Base-by-base conservation (phyloP, 2,797 vertebrate genomes). In the Astyanax mexicanus region DNA sequence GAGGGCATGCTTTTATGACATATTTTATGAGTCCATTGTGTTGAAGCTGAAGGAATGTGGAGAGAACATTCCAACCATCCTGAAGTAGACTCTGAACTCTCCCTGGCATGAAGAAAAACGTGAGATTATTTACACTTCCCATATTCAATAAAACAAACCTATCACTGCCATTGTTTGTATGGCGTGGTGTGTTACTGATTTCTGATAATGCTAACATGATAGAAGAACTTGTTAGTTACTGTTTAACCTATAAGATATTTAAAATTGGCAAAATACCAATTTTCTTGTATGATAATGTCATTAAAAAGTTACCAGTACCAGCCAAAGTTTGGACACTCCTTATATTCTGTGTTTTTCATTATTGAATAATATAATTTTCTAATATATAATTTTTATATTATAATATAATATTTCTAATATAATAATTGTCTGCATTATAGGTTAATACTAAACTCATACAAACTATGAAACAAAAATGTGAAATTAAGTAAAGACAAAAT, bases 21-120 rank as follows among this genome's bases (percentile, higher is more conserved):
- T 81, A 65, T 86, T 85, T 84, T 80, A 84, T 69, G 79, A 79
- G 75, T 75, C 73, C 29, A 83, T 87, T 87, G 83, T 86, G 77
- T 77, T 73, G 4, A 69, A 58, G 44, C 74, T 78, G 47, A 58
- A 73, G 74, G 79, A 78, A 83, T 85, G 79, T 69, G 32, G 45
- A 49, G 25, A 72, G 37, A 40, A 78, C 49, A 66, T 69, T 75
- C 69, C 65, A 23, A 23, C 68, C 17, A 55, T 35, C 69, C 65
- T 78, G 44, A 75, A 72, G 17, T 55, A 55, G 40, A 49, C 71
- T 27, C 51, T 61, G 23, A n/a, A 13, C 44, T 71, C 74, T 27
- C 49, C 38, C 5, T 78, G 66, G 13, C 32, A 61, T 57, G 17
- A 83, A 72, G 65, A 51, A 62, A 66, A 57, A 23, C 7, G 52